Conservation (phyloP, 1,140 invertebrate genomes). For the Cydia pomonella region DNA sequence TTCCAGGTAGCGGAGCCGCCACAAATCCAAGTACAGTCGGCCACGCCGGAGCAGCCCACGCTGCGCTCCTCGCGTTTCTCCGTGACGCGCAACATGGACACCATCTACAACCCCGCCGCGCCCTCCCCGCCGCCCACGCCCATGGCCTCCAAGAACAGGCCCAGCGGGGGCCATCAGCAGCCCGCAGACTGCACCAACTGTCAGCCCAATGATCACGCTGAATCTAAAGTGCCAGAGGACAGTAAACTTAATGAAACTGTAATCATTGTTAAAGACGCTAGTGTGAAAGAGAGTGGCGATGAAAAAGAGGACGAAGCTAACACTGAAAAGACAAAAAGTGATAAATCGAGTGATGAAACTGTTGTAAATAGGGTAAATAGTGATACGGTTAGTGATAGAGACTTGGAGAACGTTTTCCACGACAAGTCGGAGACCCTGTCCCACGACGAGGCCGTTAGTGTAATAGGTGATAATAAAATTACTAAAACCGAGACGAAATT, state of each 20-base stretch:
- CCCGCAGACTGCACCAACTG: background rate
- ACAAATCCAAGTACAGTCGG: constrained; percentile 59
- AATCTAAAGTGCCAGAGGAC: too few relatives aligned
- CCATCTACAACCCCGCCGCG: constrained; percentile 54
- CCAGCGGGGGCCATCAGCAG: background rate
- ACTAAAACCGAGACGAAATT: constrained; percentile 57
- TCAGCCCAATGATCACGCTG: background rate
- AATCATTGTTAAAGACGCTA: background rate
- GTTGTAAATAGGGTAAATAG: constrained; percentile 44
- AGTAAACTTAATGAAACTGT: too few relatives aligned
- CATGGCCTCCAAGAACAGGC: constrained; percentile 37
- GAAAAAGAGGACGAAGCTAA: constrained; percentile 36
- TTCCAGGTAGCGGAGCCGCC: constrained; percentile 67
- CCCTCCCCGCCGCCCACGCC: constrained; percentile 42
- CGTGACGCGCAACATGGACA: constrained; percentile 71
- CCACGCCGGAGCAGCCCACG: constrained; percentile 40
- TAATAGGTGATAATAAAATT: constrained; percentile 45
- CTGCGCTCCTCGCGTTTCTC: constrained; percentile 66
- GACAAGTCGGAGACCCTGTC: constrained; percentile 45
- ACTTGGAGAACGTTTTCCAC: constrained; percentile 2
- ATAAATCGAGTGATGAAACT: constrained; percentile 37
- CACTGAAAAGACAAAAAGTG: constrained; percentile 39
- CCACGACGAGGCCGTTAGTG: constrained; percentile 50
- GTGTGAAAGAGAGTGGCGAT: constrained; percentile 13
- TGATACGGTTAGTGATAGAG: constrained; percentile 46